These are phyloP conservation scores for Aplocera efformata DNA, from an alignment of 2,888 invertebrate genomes.

Conservation along the genomic window DNA sequence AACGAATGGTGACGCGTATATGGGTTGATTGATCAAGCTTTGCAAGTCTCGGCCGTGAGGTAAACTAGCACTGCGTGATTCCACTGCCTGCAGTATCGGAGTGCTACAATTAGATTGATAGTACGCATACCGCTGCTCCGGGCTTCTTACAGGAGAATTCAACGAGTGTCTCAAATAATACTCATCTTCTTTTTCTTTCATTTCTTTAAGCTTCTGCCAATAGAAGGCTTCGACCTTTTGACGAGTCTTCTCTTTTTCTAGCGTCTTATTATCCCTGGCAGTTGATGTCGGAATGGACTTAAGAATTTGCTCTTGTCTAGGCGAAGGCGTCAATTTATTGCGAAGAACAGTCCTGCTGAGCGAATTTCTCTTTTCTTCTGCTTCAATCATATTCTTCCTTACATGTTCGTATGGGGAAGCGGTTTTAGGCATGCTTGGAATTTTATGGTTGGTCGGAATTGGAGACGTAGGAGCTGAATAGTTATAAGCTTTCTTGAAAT, in stretches of 20 bases:
- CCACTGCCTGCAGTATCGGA: conserved; percentile 42
- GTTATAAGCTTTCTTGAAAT: conserved; percentile 54
- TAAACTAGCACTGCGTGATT: conserved; percentile 54
- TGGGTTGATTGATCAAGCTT: conserved; percentile 41
- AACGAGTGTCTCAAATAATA: conserved; percentile 57
- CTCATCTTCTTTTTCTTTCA: conserved; percentile 82
- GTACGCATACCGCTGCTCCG: conserved; percentile 31
- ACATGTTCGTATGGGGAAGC: conserved; percentile 68
- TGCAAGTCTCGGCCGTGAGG: conserved; percentile 50
- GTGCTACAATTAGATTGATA: conserved; percentile 46
- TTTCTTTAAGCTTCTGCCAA: conserved; percentile 84
- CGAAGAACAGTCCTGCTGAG: conserved; percentile 43
- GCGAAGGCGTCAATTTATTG: conserved; percentile 45
- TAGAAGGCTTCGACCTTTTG: conserved; percentile 84
- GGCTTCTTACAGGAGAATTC: conserved; percentile 32
- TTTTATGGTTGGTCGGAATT: conserved; percentile 55
- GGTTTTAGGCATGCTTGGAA: conserved; percentile 67
- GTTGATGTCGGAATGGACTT: conserved; percentile 26
- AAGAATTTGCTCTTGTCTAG: conserved; percentile 33
- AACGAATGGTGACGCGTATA: conserved; percentile 47
- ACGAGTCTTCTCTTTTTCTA: conserved; percentile 76
- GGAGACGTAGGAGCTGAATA: conserved; percentile 74
- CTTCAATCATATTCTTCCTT: conserved; percentile 61
- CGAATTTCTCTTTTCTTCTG: conserved; percentile 63
- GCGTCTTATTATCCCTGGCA: conserved; percentile 24